Conservation (phyloP, 2,888 invertebrate genomes). For the Liposcelis brunnea region DNA sequence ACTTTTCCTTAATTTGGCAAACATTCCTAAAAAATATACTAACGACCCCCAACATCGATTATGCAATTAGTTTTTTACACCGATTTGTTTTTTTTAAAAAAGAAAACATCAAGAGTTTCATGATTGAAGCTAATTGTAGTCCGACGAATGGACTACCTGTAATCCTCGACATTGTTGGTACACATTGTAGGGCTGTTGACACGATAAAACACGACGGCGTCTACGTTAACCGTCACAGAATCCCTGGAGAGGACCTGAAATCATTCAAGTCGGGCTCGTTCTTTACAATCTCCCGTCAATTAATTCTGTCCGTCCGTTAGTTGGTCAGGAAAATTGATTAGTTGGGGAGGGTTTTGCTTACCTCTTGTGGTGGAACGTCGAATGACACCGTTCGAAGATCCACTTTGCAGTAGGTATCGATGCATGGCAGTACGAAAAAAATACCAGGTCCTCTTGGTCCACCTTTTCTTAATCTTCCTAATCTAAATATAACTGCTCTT, state of each 20-base stretch:
- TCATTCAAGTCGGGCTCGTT: neutral
- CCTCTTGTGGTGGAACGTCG: slow-evolving; percentile 93
- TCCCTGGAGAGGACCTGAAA: slow-evolving; percentile 36
- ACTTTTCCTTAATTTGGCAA: too few relatives aligned
- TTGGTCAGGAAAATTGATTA: too few relatives aligned
- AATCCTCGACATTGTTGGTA: slow-evolving; percentile 25
- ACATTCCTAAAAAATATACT: too few relatives aligned
- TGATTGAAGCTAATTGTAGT: too few relatives aligned
- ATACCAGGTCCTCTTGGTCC: slow-evolving; percentile 75
- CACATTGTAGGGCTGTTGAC: slow-evolving; percentile 26
- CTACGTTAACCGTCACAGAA: slow-evolving; percentile 40
- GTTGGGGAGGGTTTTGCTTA: slow-evolving; percentile 24
- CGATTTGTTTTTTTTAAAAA: too few relatives aligned
- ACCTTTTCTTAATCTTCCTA: slow-evolving; percentile 58
- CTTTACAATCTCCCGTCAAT: too few relatives aligned
- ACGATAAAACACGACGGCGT: slow-evolving; percentile 31
- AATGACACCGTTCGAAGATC: slow-evolving; percentile 88
- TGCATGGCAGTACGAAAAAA: slow-evolving; percentile 87
- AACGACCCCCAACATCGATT: too few relatives aligned
- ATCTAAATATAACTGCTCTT: slow-evolving; percentile 72
- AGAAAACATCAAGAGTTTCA: too few relatives aligned
- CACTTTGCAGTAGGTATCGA: slow-evolving; percentile 82
- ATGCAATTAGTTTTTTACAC: too few relatives aligned
- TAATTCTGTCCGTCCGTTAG: too few relatives aligned
- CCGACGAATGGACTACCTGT: slow-evolving; percentile 20